phyloP scores from a whole-genome alignment of 2,888 invertebrate genomes.

The Habrosyne pyritoides region DNA sequence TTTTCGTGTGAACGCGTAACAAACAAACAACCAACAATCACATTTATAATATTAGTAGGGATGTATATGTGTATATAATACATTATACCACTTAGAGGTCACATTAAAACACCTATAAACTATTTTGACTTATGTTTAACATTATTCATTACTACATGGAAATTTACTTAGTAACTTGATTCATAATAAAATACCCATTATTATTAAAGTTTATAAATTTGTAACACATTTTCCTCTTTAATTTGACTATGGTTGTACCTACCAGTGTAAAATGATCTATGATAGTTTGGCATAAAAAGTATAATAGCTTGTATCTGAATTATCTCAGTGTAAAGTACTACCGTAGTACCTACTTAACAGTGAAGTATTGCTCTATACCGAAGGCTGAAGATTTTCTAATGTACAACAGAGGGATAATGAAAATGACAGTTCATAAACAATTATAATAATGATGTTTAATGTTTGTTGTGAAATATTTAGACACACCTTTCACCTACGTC shows the following conservation, averaged over 20 bases:
- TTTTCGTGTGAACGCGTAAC: no score
- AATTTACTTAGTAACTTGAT: background rate
- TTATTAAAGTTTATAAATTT: background rate
- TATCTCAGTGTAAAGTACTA: no score
- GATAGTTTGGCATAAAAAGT: no score
- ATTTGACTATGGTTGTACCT: background rate
- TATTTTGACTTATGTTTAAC: background rate
- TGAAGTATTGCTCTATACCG: no score
- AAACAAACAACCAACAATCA: no score
- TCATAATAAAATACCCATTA: background rate
- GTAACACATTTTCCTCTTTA: background rate
- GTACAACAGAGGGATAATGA: background rate
- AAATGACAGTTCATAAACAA: constrained; percentile 5
- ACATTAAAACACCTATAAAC: background rate
- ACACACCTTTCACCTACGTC: background rate
- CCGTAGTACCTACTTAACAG: no score
- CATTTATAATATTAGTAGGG: no score
- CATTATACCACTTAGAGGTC: background rate
- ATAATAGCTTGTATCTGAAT: no score
- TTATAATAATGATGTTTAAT: background rate
- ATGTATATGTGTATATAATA: background rate
- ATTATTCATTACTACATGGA: background rate
- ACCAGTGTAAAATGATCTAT: background rate
- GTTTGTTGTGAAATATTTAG: constrained; percentile 3
- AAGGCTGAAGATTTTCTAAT: background rate